phyloP scores from a whole-genome alignment of 1,140 invertebrate genomes.

The Geopemphigus sp. region DNA sequence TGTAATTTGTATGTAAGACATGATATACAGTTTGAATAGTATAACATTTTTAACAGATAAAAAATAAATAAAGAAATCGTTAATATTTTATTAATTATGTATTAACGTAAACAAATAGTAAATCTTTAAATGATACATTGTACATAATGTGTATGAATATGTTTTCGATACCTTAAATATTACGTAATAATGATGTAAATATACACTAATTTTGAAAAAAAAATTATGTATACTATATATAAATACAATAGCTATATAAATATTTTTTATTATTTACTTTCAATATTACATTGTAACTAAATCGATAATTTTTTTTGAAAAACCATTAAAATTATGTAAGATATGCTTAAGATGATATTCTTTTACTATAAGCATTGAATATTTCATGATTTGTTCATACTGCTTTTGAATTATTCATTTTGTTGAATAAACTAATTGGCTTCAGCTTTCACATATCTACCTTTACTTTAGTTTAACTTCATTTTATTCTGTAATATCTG shows the following conservation, averaged over 20 bases:
- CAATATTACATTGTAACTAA: no score
- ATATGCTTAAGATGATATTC: not conserved
- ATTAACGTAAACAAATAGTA: not conserved
- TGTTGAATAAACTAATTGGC: not conserved
- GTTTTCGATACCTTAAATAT: no score
- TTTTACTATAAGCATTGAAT: not conserved
- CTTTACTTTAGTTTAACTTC: not conserved
- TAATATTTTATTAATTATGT: no score
- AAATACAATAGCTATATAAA: no score
- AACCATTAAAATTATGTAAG: no score
- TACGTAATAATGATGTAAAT: no score
- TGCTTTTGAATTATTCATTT: constrained; percentile 9
- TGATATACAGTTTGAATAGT: not conserved
- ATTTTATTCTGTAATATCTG: constrained; percentile 11
- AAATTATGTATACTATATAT: not conserved
- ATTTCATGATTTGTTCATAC: not conserved
- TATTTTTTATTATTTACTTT: not conserved
- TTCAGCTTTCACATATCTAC: not conserved
- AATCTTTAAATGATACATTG: no score
- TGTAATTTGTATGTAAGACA: not conserved
- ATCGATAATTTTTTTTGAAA: not conserved
- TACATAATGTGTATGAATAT: no score
- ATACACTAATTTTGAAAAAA: no score
- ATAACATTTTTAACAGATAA: not conserved
- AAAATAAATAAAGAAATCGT: not conserved